A percentile compares a stretch with the other conserved stretches of the same genome.
Conservation (phyloP, 2,797 vertebrate genomes). For the Mergus octosetaceus region DNA sequence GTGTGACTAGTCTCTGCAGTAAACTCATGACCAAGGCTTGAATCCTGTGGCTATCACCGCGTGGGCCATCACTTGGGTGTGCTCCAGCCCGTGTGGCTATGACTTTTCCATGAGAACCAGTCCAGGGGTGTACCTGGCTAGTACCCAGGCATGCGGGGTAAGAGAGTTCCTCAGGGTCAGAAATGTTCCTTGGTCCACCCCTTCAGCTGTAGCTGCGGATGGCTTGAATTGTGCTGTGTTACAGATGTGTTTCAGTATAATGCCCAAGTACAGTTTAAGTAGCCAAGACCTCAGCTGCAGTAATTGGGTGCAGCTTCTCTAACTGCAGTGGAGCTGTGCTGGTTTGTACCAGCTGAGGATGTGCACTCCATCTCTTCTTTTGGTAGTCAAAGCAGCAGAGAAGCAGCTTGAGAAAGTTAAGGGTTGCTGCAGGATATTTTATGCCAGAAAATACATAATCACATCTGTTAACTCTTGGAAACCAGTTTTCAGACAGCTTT, state of each 20-base stretch:
- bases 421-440: slow-evolving; percentile 1
- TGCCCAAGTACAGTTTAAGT: background rate
- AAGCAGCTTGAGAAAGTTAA: slow-evolving; percentile 27
- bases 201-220: slow-evolving; percentile 6
- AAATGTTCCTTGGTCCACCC: background rate
- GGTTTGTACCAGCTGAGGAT: background rate
- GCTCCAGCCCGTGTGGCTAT: background rate
- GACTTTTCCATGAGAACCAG: background rate
- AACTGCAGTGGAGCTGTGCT: background rate
- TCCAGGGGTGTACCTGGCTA: background rate
- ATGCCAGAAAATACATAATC: slow-evolving; percentile 35
- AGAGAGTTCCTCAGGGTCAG: background rate
- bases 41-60: background rate
- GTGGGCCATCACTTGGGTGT: background rate
- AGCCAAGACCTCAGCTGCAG: background rate
- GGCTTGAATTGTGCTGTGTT: background rate
- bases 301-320: background rate
- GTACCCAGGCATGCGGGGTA: background rate
- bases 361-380: background rate
- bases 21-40: background rate
- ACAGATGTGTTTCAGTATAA: background rate
- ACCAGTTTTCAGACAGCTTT: slow-evolving; percentile 17
- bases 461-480: slow-evolving; percentile 53
- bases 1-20: background rate
- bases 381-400: background rate